A percentile compares a stretch with the other conserved stretches of the same genome.
Conservation (phyloP, 2,797 vertebrate genomes). For the Gymnoscopelus microlampas region DNA sequence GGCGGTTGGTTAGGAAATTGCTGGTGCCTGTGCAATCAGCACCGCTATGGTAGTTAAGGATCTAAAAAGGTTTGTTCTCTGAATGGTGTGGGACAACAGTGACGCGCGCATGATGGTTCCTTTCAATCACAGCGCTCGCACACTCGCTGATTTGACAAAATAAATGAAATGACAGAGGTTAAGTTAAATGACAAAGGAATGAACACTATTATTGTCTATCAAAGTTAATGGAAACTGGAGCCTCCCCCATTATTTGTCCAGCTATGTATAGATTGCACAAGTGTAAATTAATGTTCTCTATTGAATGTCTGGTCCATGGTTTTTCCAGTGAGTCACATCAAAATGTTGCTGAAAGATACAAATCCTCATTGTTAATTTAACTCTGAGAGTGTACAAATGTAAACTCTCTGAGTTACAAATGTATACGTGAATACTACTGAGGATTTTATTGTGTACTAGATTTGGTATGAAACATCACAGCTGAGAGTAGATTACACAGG, state of each 20-base stretch:
- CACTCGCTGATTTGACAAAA: constrained; percentile 67
- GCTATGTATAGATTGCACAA: constrained; percentile 54
- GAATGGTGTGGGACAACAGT: constrained; percentile 99
- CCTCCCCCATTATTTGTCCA: constrained; percentile 60
- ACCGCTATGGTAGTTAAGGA: constrained; percentile 99
- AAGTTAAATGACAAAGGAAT: constrained; percentile 75
- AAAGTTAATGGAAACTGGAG: constrained; percentile 66
- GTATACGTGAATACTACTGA: too few relatives aligned
- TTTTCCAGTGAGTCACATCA: constrained; percentile 43
- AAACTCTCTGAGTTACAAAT: too few relatives aligned
- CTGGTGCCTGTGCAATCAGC: constrained; percentile 99
- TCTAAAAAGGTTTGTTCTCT: constrained; percentile 99
- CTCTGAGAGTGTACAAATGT: too few relatives aligned
- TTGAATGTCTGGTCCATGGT: constrained; percentile 31
- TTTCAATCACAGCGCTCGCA: constrained; percentile 89
- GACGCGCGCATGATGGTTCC: constrained; percentile 92
- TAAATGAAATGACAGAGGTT: constrained; percentile 73
- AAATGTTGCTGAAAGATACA: constrained; percentile 25
- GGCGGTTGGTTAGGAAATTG: constrained; percentile 99
- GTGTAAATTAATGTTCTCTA: constrained; percentile 52
- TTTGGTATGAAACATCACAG: constrained; percentile 33
- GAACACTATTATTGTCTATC: constrained; percentile 77
- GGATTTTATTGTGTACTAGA: too few relatives aligned
- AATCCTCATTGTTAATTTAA: constrained; percentile 30
- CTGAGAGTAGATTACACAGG: constrained; percentile 57